These are phyloP conservation scores for Agrochola litura DNA, from an alignment of 2,888 invertebrate genomes.

Conservation along the genomic window DNA sequence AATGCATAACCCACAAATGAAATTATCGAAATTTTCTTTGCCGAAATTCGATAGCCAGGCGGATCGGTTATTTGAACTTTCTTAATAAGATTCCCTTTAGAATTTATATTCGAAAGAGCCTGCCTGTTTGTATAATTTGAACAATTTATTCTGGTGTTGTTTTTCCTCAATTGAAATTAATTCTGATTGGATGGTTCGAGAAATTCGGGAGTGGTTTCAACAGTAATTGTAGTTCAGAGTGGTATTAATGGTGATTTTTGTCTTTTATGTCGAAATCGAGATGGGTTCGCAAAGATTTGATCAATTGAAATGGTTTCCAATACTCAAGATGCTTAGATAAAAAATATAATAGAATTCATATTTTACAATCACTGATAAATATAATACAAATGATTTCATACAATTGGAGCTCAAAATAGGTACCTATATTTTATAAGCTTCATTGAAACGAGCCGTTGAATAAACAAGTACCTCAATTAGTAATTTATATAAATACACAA, in stretches of 20 bases:
- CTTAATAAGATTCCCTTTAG: constrained; percentile 58
- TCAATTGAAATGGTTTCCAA: constrained; percentile 22
- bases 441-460: constrained; percentile 4
- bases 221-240: constrained; percentile 39
- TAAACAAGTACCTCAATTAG: constrained; percentile 4
- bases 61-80: constrained; percentile 64
- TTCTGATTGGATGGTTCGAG: constrained; percentile 47
- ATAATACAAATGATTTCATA: constrained; percentile 9
- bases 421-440: not conserved
- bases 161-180: constrained; percentile 56
- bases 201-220: constrained; percentile 32
- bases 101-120: constrained; percentile 58
- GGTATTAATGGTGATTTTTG: constrained; percentile 29
- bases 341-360: constrained; percentile 1
- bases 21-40: constrained; percentile 66
- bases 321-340: not conserved
- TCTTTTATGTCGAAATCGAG: constrained; percentile 29
- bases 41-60: constrained; percentile 47
- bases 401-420: not conserved
- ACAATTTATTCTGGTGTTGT: constrained; percentile 59
- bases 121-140: constrained; percentile 58
- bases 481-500: constrained; percentile 5
- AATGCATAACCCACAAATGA: constrained; percentile 72
- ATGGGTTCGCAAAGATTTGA: constrained; percentile 24
- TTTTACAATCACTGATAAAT: not conserved